Evolutionary conservation across 2,113 vertebrate species (phyloP).

Genomic region (Synchiropus splendidus): DNA sequence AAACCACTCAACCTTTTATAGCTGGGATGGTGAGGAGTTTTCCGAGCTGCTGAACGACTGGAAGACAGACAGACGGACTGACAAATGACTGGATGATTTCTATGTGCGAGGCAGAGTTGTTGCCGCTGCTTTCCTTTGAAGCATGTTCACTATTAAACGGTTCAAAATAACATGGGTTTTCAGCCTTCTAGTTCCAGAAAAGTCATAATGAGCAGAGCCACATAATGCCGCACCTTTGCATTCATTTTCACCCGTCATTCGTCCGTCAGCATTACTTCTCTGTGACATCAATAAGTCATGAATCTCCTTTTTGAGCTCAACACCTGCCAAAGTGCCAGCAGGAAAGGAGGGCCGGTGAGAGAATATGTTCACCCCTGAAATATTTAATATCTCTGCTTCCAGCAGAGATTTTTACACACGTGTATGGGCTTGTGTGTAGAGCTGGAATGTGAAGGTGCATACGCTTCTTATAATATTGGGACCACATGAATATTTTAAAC

Average conservation of each 20-base stretch:
- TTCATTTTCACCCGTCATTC: conserved; percentile 25
- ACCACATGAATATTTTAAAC: conserved; percentile 33
- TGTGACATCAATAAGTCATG: conserved; percentile 35
- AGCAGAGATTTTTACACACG: conserved; percentile 29
- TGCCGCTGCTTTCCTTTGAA: too few species aligned
- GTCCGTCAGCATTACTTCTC: conserved; percentile 11
- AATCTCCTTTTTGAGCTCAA: conserved; percentile 18
- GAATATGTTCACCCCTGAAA: conserved; percentile 29
- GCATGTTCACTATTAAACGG: too few species aligned
- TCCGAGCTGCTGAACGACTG: too few species aligned
- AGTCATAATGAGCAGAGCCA: conserved; percentile 7
- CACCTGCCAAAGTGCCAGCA: conserved; percentile 6
- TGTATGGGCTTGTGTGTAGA: conserved; percentile 5
- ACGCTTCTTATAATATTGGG: too few species aligned
- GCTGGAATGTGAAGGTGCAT: too few species aligned
- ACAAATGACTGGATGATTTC: too few species aligned
- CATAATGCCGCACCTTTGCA: conserved; percentile 7
- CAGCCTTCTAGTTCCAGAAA: too few species aligned
- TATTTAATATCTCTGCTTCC: conserved; percentile 36
- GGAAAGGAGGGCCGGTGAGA: conserved; percentile 18
- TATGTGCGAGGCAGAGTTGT: too few species aligned
- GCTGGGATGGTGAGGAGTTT: too few species aligned
- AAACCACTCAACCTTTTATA: too few species aligned
- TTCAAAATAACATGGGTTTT: too few species aligned
- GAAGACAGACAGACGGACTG: too few species aligned